These are phyloP conservation scores for Phalacrocorax brasilianus DNA, from an alignment of 2,113 vertebrate species.

Conservation along the genomic window DNA sequence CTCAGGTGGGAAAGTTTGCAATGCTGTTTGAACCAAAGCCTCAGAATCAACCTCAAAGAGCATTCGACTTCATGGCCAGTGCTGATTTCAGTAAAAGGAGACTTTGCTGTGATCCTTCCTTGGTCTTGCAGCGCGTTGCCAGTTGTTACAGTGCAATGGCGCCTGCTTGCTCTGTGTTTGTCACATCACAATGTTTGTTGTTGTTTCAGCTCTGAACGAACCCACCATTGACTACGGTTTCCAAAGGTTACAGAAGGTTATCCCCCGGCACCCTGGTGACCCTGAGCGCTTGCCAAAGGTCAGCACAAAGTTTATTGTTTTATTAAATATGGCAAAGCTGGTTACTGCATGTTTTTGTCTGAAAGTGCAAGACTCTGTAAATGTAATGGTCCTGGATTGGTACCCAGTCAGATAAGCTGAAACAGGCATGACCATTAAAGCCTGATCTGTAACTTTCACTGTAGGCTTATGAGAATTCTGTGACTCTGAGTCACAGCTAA, in stretches of 20 bases:
- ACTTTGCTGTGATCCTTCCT: neutral
- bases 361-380: neutral
- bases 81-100: neutral
- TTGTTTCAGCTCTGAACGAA: constrained; percentile 88
- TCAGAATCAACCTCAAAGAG: neutral
- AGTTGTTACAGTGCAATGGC: neutral
- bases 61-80: neutral
- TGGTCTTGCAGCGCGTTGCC: neutral
- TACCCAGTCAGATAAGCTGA: neutral
- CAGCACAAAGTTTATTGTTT: constrained; percentile 56
- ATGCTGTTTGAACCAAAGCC: neutral
- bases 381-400: neutral
- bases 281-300: constrained; percentile 87
- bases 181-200: constrained; percentile 54
- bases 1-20: neutral
- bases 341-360: neutral
- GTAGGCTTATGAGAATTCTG: neutral
- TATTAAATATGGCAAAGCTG: constrained; percentile 40
- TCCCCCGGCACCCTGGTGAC: constrained; percentile 84
- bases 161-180: neutral
- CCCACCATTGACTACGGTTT: constrained; percentile 98
- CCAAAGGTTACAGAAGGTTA: constrained; percentile 87
- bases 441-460: neutral
- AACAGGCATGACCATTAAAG: neutral
- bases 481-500: neutral